A percentile compares a stretch with the other conserved stretches of the same genome.
Evolutionary conservation across 2,888 invertebrate species (phyloP).

Genomic region (Caenorhabditis panamensis): DNA sequence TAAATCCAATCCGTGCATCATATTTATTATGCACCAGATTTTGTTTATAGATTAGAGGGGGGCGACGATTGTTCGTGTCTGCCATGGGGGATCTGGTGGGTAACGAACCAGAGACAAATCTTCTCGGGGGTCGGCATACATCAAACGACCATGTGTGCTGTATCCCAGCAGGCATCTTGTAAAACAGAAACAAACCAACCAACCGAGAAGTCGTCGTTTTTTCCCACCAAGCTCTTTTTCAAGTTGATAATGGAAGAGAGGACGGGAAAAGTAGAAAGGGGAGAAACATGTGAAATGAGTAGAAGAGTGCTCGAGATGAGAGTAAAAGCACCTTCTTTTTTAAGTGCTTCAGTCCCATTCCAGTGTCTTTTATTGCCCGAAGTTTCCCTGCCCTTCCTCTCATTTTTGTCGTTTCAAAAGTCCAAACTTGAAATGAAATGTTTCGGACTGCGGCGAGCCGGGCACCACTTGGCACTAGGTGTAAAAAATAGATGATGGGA

Average conservation of each 20-base stretch:
- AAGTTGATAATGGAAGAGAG: conserved; percentile 50
- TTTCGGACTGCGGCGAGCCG: neutral
- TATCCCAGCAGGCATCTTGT: conserved; percentile 19
- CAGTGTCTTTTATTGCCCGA: conserved; percentile 40
- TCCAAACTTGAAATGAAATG: conserved; percentile 21
- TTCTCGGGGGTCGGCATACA: conserved; percentile 48
- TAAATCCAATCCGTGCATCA: conserved; percentile 50
- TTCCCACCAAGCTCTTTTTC: conserved; percentile 32
- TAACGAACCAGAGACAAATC: conserved; percentile 22
- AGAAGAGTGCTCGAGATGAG: conserved; percentile 18
- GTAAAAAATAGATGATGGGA: neutral
- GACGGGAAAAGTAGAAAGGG: conserved; percentile 22
- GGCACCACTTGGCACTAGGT: neutral
- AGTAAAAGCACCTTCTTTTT: conserved; percentile 22
- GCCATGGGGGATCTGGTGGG: neutral
- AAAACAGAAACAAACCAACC: conserved; percentile 27
- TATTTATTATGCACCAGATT: conserved; percentile 60
- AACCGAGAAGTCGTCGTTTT: too few relatives aligned
- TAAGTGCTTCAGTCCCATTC: conserved; percentile 29
- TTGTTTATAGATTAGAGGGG: conserved; percentile 56
- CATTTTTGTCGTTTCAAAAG: neutral
- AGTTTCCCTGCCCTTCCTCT: neutral
- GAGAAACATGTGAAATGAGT: neutral
- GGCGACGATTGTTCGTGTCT: neutral
- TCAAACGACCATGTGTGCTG: conserved; percentile 55